Evolutionary conservation across 1,140 invertebrate species (phyloP), one percentile per base, ranked within the genome.

Genomic region (Maconellicoccus hirsutus): DNA sequence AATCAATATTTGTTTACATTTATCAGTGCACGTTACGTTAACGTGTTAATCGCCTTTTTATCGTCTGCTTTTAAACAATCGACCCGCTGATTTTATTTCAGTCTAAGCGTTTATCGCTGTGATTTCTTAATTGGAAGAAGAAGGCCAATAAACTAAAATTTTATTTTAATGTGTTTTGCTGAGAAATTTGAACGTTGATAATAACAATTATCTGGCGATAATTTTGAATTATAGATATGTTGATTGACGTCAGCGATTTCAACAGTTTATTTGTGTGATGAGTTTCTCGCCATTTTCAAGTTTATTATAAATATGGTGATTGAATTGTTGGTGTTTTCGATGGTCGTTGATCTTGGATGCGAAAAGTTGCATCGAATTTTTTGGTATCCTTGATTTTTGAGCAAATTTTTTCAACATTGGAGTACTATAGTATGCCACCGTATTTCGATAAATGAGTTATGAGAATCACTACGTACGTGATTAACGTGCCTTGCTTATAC

Each of bases 101-200:
- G 42, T 52, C 42, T 52, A 16, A 52, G n/a, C 16, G 42, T 52
- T 52, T 52, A 52, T 52, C 42, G 42, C 14, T 38, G 33, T 52
- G 10, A 52, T 52, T 52, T 52, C 42, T 52, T 52, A 52, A 52
- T 52, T 52, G 42, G 42, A 52, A 52, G 42, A 52, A 52, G 42
- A 52, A 52, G 42, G 42, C 42, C 42, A 52, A 52, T 52, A 52
- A 52, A 52, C 42, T 52, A 52, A 52, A 38, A 52, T 52, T 52
- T 52, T 52, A 52, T 52, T 52, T 52, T 52, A 52, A 52, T 52
- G 42, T 52, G 42, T 52, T 52, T 16, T 52, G 33, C 42, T 16
- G 42, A 52, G 42, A 52, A 52, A 52, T 52, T 14, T 52, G 42
- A 52, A 52, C 42, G 42, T 52, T 19, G 42, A 52, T 52, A 52